Evolutionary conservation across 2,888 invertebrate species (phyloP).

Genomic region (Agelastica alni): DNA sequence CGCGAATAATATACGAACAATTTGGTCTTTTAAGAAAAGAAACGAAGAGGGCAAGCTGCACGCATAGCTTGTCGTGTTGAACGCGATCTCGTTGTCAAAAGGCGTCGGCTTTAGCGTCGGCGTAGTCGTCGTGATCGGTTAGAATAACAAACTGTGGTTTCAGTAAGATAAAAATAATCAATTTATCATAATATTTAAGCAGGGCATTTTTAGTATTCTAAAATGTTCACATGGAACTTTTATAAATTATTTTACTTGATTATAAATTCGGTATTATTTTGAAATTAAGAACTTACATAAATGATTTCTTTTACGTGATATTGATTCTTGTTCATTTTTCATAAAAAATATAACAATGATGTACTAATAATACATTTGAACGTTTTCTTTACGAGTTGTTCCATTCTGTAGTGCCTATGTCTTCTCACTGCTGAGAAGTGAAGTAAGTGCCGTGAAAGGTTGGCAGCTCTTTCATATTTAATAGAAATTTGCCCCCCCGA

Average conservation of each 20-base stretch:
- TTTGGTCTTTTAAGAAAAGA: slow-evolving; percentile 25
- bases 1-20: slow-evolving; percentile 16
- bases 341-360: background rate
- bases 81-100: slow-evolving; percentile 37
- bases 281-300: too few species aligned
- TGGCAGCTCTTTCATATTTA: slow-evolving; percentile 46
- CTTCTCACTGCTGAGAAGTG: slow-evolving; percentile 10
- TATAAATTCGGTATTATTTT: too few species aligned
- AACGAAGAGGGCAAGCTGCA: slow-evolving; percentile 29
- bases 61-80: slow-evolving; percentile 35
- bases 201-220: too few species aligned
- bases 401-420: background rate
- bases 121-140: too few species aligned
- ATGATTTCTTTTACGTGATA: background rate
- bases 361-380: background rate
- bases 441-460: slow-evolving; percentile 46
- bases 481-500: slow-evolving; percentile 44
- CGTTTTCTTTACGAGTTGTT: slow-evolving; percentile 6
- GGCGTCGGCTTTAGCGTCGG: too few species aligned
- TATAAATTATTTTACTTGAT: too few species aligned
- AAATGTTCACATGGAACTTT: too few species aligned
- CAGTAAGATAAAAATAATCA: background rate
- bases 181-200: too few species aligned
- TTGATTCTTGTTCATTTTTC: background rate
- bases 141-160: background rate